Evolutionary conservation across 1,140 invertebrate genomes (phyloP).

Genomic region (Gonatopus flavifemur): DNA sequence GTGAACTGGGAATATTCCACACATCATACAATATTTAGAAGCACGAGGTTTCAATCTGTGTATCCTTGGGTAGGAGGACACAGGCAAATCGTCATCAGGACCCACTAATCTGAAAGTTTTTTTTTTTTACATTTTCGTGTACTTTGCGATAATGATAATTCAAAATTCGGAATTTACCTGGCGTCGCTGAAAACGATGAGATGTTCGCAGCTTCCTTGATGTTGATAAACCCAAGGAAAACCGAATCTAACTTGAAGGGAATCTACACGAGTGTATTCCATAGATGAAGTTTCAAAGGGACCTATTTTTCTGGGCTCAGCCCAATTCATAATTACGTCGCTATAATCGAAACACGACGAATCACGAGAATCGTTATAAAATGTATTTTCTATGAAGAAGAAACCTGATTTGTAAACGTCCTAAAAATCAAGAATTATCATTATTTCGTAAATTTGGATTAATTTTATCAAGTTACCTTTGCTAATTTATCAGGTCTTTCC

Average conservation of each 20-base stretch:
- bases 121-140: slow-evolving; percentile 3
- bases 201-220: slow-evolving; percentile 90
- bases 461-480: slow-evolving; percentile 54
- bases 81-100: slow-evolving; percentile 52
- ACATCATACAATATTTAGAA: slow-evolving; percentile 60
- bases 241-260: slow-evolving; percentile 70
- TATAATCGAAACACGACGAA: slow-evolving; percentile 65
- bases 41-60: slow-evolving; percentile 48
- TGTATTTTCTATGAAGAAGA: slow-evolving; percentile 77
- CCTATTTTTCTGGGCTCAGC: slow-evolving; percentile 58
- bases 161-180: slow-evolving; percentile 47
- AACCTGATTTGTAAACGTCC: slow-evolving; percentile 71
- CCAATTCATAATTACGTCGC: slow-evolving; percentile 68
- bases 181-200: slow-evolving; percentile 76
- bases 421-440: slow-evolving; percentile 39
- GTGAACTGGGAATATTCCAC: slow-evolving; percentile 54
- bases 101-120: slow-evolving; percentile 58
- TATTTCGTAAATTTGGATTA: slow-evolving; percentile 4
- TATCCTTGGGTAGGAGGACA: slow-evolving; percentile 60
- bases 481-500: slow-evolving; percentile 37
- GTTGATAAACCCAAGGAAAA: slow-evolving; percentile 80
- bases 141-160: neutral
- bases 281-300: slow-evolving; percentile 59
- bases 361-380: slow-evolving; percentile 77
- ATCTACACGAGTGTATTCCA: slow-evolving; percentile 66